Evolutionary conservation across 1,140 invertebrate species (phyloP), one percentile per base, ranked within the genome.

Genomic region (Hormaphis cornu): DNA sequence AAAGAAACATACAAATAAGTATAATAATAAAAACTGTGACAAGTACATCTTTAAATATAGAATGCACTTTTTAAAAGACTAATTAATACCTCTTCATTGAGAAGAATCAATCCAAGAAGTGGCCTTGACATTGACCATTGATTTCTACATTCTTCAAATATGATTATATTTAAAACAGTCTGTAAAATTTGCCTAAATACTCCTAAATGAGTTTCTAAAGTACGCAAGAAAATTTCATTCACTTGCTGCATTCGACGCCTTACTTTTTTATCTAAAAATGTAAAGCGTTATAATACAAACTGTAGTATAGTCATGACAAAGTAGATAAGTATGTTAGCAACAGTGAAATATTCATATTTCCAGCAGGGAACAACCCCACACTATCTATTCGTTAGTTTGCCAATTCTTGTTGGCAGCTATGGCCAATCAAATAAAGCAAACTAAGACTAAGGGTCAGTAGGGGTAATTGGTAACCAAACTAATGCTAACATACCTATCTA

Each of bases 81-180:
- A 9, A 37, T 10, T n/a, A 72, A 76, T 79, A 89, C 87, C 78
- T 97, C 93, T 82, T 97, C 94, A 81, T 98, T 97, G 26, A 99
- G 84, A 50, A 99, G 83, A 76, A 99, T 97, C 53, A 98, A 86
- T 30, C 95, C 95, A 46, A 99, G 83, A 16, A 98, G 83, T 10
- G 96, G 96, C 37, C 95, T 84, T 2, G 95, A 98, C 93, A 98
- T 97, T 37, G 93, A 96, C 95, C 95, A 98, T 79, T 98, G 95
- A 83, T 98, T 98, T 75, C 94, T 86, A 81, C 95, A 96, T 79
- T 98, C 96, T 79, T 97, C 94, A 79, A 95, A 96, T 88, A 98
- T 95, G 76, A 95, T 91, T 74, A 94, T 89, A 82, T 95, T 95
- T 75, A 98, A 82, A 56, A 98, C 88, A 44, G 90, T 92, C 69